Evolutionary conservation across 1,140 invertebrate species (phyloP).

Genomic region (Achroia grisella): DNA sequence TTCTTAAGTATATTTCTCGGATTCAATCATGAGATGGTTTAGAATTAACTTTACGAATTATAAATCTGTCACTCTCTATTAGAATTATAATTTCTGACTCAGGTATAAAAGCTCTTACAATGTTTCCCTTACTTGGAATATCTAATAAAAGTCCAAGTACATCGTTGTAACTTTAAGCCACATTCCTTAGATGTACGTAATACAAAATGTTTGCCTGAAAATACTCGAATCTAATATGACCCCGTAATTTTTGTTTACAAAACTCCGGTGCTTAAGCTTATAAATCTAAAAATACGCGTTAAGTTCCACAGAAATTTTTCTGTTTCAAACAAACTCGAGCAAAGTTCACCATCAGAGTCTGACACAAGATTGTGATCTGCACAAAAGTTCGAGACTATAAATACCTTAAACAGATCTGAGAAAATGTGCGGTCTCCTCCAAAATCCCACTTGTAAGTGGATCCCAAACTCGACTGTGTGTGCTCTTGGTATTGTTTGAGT

Average conservation of each 20-base stretch:
- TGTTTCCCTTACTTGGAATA: too few species aligned
- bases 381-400: slow-evolving; percentile 48
- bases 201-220: too few species aligned
- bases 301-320: slow-evolving; percentile 7
- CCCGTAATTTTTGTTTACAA: too few species aligned
- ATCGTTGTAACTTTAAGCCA: too few species aligned
- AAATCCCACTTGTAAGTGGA: slow-evolving; percentile 59
- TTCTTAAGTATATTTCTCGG: too few species aligned
- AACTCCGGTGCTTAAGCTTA: not conserved
- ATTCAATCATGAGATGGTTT: too few species aligned
- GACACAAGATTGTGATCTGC: slow-evolving; percentile 47
- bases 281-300: slow-evolving; percentile 9
- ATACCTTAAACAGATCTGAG: slow-evolving; percentile 36
- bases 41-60: too few species aligned
- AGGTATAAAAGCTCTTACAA: too few species aligned
- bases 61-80: too few species aligned
- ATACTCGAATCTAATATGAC: slow-evolving; percentile 5
- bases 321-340: slow-evolving; percentile 7
- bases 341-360: slow-evolving; percentile 45
- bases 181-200: too few species aligned
- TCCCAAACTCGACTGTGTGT: slow-evolving; percentile 11
- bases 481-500: slow-evolving; percentile 1
- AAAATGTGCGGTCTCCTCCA: slow-evolving; percentile 28
- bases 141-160: too few species aligned
- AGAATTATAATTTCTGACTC: too few species aligned